Conservation (phyloP, 2,797 vertebrate species). For the Leontocebus nigricollis region DNA sequence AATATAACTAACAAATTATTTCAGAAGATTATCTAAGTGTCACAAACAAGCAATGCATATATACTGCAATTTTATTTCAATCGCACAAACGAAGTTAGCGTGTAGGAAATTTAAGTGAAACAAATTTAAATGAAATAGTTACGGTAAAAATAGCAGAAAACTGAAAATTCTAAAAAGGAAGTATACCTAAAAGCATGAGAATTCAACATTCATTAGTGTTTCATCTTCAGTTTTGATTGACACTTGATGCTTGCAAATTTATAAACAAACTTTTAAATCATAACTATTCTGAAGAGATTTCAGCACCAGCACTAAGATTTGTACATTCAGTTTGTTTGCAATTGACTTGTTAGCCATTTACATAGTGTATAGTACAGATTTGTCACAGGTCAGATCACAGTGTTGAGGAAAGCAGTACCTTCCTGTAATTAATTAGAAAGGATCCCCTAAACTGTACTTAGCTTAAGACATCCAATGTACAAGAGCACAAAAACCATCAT, state of each 20-base stretch:
- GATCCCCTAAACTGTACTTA: slow-evolving; percentile 84
- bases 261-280: slow-evolving; percentile 83
- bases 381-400: slow-evolving; percentile 88
- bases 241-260: slow-evolving; percentile 80
- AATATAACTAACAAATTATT: slow-evolving; percentile 40
- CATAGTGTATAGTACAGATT: slow-evolving; percentile 79
- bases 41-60: slow-evolving; percentile 84
- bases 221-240: slow-evolving; percentile 85
- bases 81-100: slow-evolving; percentile 96
- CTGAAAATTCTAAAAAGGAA: slow-evolving; percentile 85
- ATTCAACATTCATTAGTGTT: slow-evolving; percentile 86
- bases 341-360: slow-evolving; percentile 84
- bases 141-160: slow-evolving; percentile 92
- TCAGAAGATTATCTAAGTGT: slow-evolving; percentile 63
- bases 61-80: slow-evolving; percentile 98
- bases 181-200: slow-evolving; percentile 85
- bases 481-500: slow-evolving; percentile 81
- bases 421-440: slow-evolving; percentile 81
- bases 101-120: slow-evolving; percentile 93
- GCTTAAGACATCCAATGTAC: slow-evolving; percentile 84
- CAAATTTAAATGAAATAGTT: slow-evolving; percentile 88
- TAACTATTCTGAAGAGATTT: slow-evolving; percentile 86
- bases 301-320: slow-evolving; percentile 89
- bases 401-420: slow-evolving; percentile 86
- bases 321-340: slow-evolving; percentile 89